Evolutionary conservation across 2,888 invertebrate genomes (phyloP).

Genomic region (Ormyrus pomaceus): DNA sequence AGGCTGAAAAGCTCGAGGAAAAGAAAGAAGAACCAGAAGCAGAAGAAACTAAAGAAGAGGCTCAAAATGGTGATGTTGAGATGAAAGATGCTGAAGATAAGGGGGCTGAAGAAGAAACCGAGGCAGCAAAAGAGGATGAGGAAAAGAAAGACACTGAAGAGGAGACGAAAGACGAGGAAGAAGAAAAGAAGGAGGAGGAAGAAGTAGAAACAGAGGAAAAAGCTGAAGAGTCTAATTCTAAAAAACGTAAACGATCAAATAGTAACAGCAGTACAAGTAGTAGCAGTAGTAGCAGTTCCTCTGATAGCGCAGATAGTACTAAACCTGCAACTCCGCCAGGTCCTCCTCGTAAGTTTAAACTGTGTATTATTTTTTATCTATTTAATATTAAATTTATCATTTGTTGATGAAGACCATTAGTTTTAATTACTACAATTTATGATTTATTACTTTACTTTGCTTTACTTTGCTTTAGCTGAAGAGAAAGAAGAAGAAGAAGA

Average conservation of each 20-base stretch:
- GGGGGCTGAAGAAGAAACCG: conserved; percentile 65
- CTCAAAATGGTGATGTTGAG: conserved; percentile 57
- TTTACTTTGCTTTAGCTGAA: conserved; percentile 52
- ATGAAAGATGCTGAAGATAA: conserved; percentile 56
- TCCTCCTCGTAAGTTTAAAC: conserved; percentile 61
- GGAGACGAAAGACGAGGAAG: conserved; percentile 67
- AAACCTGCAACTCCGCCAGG: conserved; percentile 65
- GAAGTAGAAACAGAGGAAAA: conserved; percentile 68
- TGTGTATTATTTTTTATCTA: neutral
- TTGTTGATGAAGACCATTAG: neutral
- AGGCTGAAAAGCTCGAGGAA: conserved; percentile 59
- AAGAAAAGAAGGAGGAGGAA: conserved; percentile 67
- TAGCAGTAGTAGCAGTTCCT: conserved; percentile 73
- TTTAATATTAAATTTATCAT: conserved; percentile 6
- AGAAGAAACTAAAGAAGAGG: conserved; percentile 35
- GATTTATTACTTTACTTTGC: neutral
- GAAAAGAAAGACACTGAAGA: conserved; percentile 66
- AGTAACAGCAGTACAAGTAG: conserved; percentile 78
- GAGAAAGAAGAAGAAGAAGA: conserved; percentile 67
- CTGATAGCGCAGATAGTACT: conserved; percentile 77
- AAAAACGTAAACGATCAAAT: conserved; percentile 77
- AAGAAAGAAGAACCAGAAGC: conserved; percentile 44
- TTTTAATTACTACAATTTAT: no score
- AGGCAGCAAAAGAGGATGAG: conserved; percentile 67
- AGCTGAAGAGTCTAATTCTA: conserved; percentile 73